Base-by-base conservation (phyloP, 2,113 vertebrate species). In the Podiceps cristatus region DNA sequence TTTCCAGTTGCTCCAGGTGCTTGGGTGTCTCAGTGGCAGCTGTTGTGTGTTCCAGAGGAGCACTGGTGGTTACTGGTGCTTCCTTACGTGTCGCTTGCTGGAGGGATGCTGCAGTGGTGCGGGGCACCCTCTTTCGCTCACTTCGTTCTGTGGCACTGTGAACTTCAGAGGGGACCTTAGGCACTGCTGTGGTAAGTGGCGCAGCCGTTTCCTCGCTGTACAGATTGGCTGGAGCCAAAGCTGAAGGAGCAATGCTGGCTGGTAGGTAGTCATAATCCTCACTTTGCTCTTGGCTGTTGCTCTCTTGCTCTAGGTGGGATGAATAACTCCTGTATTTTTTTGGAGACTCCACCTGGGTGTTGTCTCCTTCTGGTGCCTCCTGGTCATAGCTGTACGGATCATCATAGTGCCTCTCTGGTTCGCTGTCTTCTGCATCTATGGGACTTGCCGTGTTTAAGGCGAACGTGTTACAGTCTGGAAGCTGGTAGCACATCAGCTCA, bases 401-500 rank as follows among this genome's bases (percentile, higher is more conserved):
- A 5, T 98, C 98, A 0, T 98, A 98, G 78, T 95, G 98, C n/a
- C 87, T 97, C 88, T 97, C 98, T 0, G 96, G 76, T 56, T 98
- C 98, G 0, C 90, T 93, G 7, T 99, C 98, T 72, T 98, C 98
- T 0, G 95, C 59, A 5, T 98, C 98, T 27, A 97, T 63, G 0
- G 96, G 96, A 19, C 40, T 98, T 31, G 3, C 97, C 31, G 97
- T 97, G 56, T 93, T 97, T 93, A 96, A 55, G 18, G 95, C 60
- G 0, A 94, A 67, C 0, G 95, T 11, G 11, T 98, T 97, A 27
- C 99, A 99, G 73, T 98, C 96, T 0, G 99, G 99, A 13, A 99
- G 97, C 15, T 98, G 98, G 96, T 99, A 99, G 96, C 99, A 99
- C 98, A 99, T 99, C 29, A 99, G 98, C 31, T 98, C 97, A 0